phyloP scores from a whole-genome alignment of 1,140 invertebrate genomes.

The Lordiphosa stackelbergi region DNA sequence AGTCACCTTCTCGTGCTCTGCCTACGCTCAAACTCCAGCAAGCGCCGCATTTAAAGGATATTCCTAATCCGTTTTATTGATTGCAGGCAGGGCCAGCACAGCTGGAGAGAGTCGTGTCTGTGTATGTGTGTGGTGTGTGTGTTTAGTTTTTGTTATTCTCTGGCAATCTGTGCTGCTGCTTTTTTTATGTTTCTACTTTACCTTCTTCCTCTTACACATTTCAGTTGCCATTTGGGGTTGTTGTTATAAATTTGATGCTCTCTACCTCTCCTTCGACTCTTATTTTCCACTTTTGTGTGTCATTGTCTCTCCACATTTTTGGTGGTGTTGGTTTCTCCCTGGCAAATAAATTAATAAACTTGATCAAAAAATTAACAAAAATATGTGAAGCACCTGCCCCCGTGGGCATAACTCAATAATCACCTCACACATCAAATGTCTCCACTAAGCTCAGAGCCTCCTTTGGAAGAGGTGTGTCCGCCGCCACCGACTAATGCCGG shows the following conservation, averaged over 20 bases:
- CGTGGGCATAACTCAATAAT: slow-evolving; percentile 74
- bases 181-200: slow-evolving; percentile 62
- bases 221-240: slow-evolving; percentile 47
- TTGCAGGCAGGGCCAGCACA: slow-evolving; percentile 49
- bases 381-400: slow-evolving; percentile 64
- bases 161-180: slow-evolving; percentile 64
- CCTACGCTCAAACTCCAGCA: slow-evolving; percentile 38
- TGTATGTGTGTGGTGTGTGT: slow-evolving; percentile 16
- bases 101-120: slow-evolving; percentile 25
- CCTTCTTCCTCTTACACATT: slow-evolving; percentile 21
- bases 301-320: slow-evolving; percentile 8
- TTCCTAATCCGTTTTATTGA: slow-evolving; percentile 74
- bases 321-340: slow-evolving; percentile 5
- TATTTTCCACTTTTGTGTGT: slow-evolving; percentile 8
- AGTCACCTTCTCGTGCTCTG: slow-evolving; percentile 9
- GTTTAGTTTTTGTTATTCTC: slow-evolving; percentile 51
- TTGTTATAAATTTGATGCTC: slow-evolving; percentile 34
- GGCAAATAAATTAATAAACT: slow-evolving; percentile 29
- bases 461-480: slow-evolving; percentile 55
- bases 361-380: slow-evolving; percentile 69
- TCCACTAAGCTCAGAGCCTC: slow-evolving; percentile 27
- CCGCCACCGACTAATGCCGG: slow-evolving; percentile 48
- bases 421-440: slow-evolving; percentile 61
- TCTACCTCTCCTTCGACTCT: not conserved
- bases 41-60: slow-evolving; percentile 71